A percentile compares a stretch with the other conserved stretches of the same genome.
phyloP scores from a whole-genome alignment of 2,888 invertebrate genomes.

The Stratiomys singularior region DNA sequence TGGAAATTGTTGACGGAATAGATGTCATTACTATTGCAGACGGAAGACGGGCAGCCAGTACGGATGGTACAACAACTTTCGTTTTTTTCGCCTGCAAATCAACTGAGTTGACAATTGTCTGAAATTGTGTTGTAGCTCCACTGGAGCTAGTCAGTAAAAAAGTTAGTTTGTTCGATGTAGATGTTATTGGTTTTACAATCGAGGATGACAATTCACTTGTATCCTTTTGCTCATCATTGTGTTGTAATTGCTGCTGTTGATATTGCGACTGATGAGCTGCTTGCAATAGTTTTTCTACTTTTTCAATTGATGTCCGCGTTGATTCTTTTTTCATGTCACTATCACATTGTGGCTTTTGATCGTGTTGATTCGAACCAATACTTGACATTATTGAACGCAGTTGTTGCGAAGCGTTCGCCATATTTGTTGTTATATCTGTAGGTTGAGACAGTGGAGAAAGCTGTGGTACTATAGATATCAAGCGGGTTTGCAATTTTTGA shows the following conservation, averaged over 20 bases:
- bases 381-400: constrained; percentile 74
- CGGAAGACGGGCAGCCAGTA: constrained; percentile 46
- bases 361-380: constrained; percentile 57
- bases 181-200: neutral
- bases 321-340: constrained; percentile 66
- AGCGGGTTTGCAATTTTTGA: constrained; percentile 55
- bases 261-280: neutral
- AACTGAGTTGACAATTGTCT: constrained; percentile 1
- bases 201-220: neutral
- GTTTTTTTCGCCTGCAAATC: constrained; percentile 46
- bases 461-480: constrained; percentile 72
- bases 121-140: constrained; percentile 19
- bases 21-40: constrained; percentile 55
- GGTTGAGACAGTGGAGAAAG: constrained; percentile 78
- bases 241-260: constrained; percentile 18
- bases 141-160: constrained; percentile 37
- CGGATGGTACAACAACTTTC: constrained; percentile 43
- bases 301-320: neutral
- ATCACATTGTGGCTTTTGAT: constrained; percentile 58
- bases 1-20: constrained; percentile 53
- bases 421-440: constrained; percentile 76
- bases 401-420: constrained; percentile 78
- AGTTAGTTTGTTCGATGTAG: constrained; percentile 33
- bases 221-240: constrained; percentile 11
- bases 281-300: constrained; percentile 20